Conservation (phyloP, 1,140 invertebrate species). For the Drosophila erecta region DNA sequence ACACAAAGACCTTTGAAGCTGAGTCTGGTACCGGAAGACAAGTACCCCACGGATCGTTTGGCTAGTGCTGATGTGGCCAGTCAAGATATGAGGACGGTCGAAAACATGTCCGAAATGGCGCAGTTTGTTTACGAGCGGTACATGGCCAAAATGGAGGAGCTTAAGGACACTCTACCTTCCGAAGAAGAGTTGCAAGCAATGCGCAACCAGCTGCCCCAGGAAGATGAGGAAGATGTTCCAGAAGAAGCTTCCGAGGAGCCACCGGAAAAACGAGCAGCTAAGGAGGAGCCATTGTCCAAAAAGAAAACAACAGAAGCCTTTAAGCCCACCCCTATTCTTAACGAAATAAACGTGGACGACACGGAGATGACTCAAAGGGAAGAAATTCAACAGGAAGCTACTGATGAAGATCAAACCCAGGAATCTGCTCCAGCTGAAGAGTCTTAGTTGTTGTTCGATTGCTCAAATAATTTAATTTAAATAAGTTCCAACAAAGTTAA, state of each 20-base stretch:
- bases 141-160: constrained; percentile 89
- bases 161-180: constrained; percentile 86
- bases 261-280: constrained; percentile 53
- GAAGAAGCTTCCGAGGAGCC: constrained; percentile 52
- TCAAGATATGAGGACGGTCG: constrained; percentile 85
- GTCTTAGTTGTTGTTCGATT: constrained; percentile 26
- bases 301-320: constrained; percentile 69
- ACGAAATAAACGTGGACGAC: constrained; percentile 78
- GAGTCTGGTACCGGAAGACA: constrained; percentile 91
- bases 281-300: constrained; percentile 34
- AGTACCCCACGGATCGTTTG: constrained; percentile 89
- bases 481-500: constrained; percentile 54
- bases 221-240: constrained; percentile 37
- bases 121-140: constrained; percentile 97
- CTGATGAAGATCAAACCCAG: neutral
- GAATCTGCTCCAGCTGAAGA: constrained; percentile 7
- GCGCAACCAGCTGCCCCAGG: constrained; percentile 49
- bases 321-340: constrained; percentile 85
- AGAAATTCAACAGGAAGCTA: neutral
- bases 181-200: constrained; percentile 55
- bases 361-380: constrained; percentile 31
- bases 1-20: constrained; percentile 90
- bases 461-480: constrained; percentile 55
- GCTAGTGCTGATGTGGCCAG: constrained; percentile 37
- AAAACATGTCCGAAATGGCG: constrained; percentile 97